Evolutionary conservation across 2,113 vertebrate genomes (phyloP), one percentile per base, ranked within the genome.

Genomic region (Neogale vison): DNA sequence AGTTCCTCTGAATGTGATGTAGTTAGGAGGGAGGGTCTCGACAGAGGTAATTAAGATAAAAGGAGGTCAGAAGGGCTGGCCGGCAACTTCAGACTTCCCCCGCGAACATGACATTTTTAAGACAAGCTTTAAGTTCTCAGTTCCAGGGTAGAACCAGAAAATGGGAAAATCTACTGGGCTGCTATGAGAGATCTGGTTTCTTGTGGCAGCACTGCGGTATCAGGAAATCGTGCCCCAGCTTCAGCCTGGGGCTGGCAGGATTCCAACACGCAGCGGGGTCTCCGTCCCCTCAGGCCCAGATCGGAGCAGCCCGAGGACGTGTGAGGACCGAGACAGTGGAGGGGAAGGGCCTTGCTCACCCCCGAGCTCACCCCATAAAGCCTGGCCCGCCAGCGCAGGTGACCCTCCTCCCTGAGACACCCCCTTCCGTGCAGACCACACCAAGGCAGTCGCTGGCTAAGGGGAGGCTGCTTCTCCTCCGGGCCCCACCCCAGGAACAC

Each of bases 21-120:
- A 3, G 6, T 20, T 39, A 26, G 76, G 31, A 59, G 13, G 52
- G 4, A 88, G 39, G 13, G 76, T 72, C 93, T 61, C n/a, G 2
- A 24, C 34, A 24, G 77, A 89, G 34, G 7, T n/a, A 47, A 65
- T 8, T 11, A 17, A 11, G 18, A 39, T n/a, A 61, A 23, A 71
- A 31, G 6, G 39, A 61, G 50, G 63, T 29, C 36, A 21, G 50
- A 52, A 7, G 42, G 74, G 42, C 2, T 0, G 61, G 47, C 21
- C 1, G 14, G 21, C 4, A 0, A 31, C 12, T 11, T 26, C 34
- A 5, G 7, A 12, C 31, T 7, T 47, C 47, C 5, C 5, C 3
- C 3, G 65, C 3, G 15, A 4, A 55, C 15, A 29, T 26, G 0
- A 20, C 1, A 1, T 20, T 10, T 76, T 36, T 52, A 18, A 90